Base-by-base conservation (phyloP, 1,140 invertebrate species). In the Megalopta genalis region DNA sequence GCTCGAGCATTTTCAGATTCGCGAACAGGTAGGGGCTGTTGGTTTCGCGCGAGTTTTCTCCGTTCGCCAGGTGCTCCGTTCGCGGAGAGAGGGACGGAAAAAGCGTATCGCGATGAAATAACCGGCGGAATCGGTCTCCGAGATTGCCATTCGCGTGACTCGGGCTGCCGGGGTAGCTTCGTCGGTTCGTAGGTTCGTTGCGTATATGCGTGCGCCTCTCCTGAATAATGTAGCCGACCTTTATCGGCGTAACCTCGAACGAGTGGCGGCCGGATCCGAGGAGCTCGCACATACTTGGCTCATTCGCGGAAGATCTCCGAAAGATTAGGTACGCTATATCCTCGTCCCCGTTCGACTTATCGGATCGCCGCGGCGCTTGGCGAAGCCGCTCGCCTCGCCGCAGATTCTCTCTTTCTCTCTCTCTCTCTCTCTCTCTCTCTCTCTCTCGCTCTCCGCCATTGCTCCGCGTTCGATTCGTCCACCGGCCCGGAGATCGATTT, bases 231-330 rank as follows among this genome's bases (percentile, higher is more conserved):
- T 83, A 86, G 73, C 69, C 85, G 25, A 78, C 63, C 74, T 80
- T 77, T 90, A 88, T 89, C 88, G 80, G 86, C 80, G 81, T 87
- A 89, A 84, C 85, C 83, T 84, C 77, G 80, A 72, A 73, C 76
- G 81, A 87, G 72, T 77, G 85, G 74, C 69, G 71, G 64, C 69
- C 63, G 37, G 66, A 9, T 62, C 32, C 49, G 68, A 42, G 68
- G 80, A 66, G 85, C 84, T 84, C 80, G 85, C 87, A 84, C 82
- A 88, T 90, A 91, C 89, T 90, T 90, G 88, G 88, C 87, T 89
- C 88, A 90, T 88, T 91, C 90, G 88, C 90, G 86, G 87, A 87
- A 91, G 91, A 92, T 92, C 87, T 85, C 82, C 87, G 87, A 88
- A 80, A 91, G 90, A 91, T 92, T 90, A 89, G 83, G 75, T 63